These are phyloP conservation scores for Archivesica marissinica DNA, from an alignment of 1,140 invertebrate genomes.

Conservation along the genomic window DNA sequence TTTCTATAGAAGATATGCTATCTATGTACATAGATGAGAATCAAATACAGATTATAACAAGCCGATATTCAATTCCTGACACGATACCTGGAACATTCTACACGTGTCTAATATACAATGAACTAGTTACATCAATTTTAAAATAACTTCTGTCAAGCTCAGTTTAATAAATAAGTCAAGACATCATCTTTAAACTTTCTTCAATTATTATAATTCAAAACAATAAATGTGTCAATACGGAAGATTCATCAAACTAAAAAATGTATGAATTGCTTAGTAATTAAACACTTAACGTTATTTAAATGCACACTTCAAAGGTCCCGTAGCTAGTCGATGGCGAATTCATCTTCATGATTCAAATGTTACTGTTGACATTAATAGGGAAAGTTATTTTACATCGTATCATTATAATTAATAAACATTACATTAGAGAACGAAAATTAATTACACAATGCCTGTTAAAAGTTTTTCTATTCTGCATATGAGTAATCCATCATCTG, in stretches of 20 bases:
- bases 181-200: conserved; percentile 6
- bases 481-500: conserved; percentile 20
- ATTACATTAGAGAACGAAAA: conserved; percentile 40
- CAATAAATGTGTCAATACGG: conserved; percentile 54
- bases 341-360: conserved; percentile 52
- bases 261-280: conserved; percentile 27
- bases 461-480: conserved; percentile 4
- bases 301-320: conserved; percentile 57
- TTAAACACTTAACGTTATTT: conserved; percentile 55
- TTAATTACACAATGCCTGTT: conserved; percentile 31
- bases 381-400: not conserved
- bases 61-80: no score
- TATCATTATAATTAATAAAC: conserved; percentile 55
- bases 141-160: not conserved
- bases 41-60: no score
- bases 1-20: no score
- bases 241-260: conserved; percentile 43
- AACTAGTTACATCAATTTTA: conserved; percentile 19
- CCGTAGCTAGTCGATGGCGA: not conserved
- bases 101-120: no score
- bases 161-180: conserved; percentile 2
- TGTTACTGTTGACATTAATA: conserved; percentile 8
- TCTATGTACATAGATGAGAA: no score
- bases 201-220: conserved; percentile 55
- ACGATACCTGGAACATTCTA: no score